Base-by-base conservation (phyloP, 2,797 vertebrate genomes). In the Eulemur albifrons region DNA sequence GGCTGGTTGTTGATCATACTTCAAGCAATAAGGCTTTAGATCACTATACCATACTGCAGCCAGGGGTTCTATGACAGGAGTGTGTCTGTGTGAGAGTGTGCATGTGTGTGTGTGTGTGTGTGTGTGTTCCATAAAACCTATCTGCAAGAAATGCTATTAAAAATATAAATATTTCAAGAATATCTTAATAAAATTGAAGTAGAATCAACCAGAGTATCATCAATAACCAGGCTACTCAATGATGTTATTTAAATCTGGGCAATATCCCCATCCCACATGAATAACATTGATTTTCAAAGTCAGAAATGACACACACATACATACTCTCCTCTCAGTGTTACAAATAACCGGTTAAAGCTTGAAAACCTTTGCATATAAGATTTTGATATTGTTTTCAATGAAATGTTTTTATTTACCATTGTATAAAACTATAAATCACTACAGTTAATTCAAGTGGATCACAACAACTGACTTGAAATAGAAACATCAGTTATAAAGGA, bases 401-500 rank as follows among this genome's bases (percentile, higher is more conserved):
- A 65, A 65, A n/a, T n/a, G 18, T 59, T 59, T 59, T 59, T 59
- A 59, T 59, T 59, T 63, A 21, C 48, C 73, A 5, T 80, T 94
- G 13, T 79, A 67, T 80, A 94, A 82, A 57, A 93, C 50, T 97
- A 77, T 70, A 69, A 96, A 93, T 80, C 63, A 77, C 38, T 61
- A 85, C 8, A 79, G 67, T 35, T 97, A 81, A 94, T 96, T 95
- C 57, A 94, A 85, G 40, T 30, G 95, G 25, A 82, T 85, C 50
- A 81, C 11, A 30, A 69, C 23, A 90, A 88, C 45, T 80, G 30
- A 86, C 88, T 92, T 95, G 94, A 93, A 95, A 96, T 27, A 70
- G 50, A 96, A 96, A 93, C 77, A 95, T 10, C 27, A 92, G 45
- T 92, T 35, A 92, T 80, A 92, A 95, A 88, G 30, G 27, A 94